Evolutionary conservation across 2,113 vertebrate genomes (phyloP).

Genomic region (Cepphus grylle): DNA sequence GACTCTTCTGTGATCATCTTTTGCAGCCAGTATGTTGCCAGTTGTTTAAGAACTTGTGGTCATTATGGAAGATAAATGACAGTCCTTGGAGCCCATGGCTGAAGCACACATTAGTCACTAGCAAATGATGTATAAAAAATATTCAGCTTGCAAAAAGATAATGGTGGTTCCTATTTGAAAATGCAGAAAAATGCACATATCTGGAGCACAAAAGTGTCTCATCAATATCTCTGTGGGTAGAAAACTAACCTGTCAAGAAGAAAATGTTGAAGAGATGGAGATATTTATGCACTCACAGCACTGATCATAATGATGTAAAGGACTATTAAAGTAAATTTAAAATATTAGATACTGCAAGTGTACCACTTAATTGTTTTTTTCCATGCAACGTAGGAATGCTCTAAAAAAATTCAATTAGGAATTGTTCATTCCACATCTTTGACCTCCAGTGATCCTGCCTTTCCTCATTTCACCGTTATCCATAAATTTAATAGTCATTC

Average conservation of each 20-base stretch:
- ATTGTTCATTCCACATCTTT: background rate
- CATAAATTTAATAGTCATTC: background rate
- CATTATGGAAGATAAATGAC: slow-evolving; percentile 66
- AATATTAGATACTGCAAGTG: background rate
- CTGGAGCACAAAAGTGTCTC: slow-evolving; percentile 50
- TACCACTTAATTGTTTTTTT: slow-evolving; percentile 30
- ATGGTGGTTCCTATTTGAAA: slow-evolving; percentile 63
- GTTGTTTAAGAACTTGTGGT: slow-evolving; percentile 50
- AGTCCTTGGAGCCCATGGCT: slow-evolving; percentile 37
- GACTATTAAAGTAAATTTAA: slow-evolving; percentile 54
- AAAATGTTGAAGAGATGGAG: slow-evolving; percentile 42
- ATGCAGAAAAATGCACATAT: slow-evolving; percentile 70
- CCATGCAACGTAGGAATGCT: background rate
- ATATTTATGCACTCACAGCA: slow-evolving; percentile 49
- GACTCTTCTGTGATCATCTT: slow-evolving; percentile 17
- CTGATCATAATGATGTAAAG: slow-evolving; percentile 49
- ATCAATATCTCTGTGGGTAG: slow-evolving; percentile 65
- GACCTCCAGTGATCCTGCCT: background rate
- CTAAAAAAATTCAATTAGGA: background rate
- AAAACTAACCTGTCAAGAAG: slow-evolving; percentile 62
- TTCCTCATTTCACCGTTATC: background rate
- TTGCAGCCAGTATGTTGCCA: background rate
- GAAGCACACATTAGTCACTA: slow-evolving; percentile 62
- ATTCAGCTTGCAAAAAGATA: slow-evolving; percentile 67
- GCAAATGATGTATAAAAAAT: slow-evolving; percentile 70